Evolutionary conservation across 2,113 vertebrate genomes (phyloP), one percentile per base, ranked within the genome.

Genomic region (Malaclemys terrapin): DNA sequence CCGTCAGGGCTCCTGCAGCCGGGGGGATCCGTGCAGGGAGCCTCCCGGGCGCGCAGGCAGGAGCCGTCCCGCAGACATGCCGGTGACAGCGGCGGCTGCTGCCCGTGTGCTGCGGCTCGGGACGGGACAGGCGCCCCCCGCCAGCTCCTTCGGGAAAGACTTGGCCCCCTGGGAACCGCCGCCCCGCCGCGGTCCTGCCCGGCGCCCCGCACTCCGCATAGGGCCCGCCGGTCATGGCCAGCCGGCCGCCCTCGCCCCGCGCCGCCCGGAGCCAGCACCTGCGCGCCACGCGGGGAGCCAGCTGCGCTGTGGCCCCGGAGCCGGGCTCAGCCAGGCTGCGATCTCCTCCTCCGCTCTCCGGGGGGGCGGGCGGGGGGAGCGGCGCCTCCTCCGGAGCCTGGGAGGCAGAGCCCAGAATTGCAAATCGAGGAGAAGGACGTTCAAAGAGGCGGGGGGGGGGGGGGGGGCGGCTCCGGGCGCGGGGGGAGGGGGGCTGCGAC

Each of bases 1-100:
- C 96, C 87, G 94, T 89, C 95, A 90, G 89, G 94, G 59, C 95
- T 93, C 96, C 96, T 62, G 92, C 96, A 87, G 96, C 76, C 89
- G 50, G 81, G 76, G 79, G 93, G 75, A 59, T 92, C 96, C 94
- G 93, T 90, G 89, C 96, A 85, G 94, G 93, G 96, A 93, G 93
- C 94, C 91, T 91, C 93, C 93, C 90, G 91, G 88, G 88, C 88
- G 88, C 79, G 88, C 57, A 57, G 91, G 83, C 57, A 69, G 93
- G 89, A 8, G 85, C 56, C 27, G 65, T 80, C 95, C 88, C 56
- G 80, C 94, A 17, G 92, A 83, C 94, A 97, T 96, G 94, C 49
- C 89, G 42, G 53, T 8, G 53, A 22, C 17, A 53, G 53, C 53
- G 19, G 53, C 53, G 7, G 29, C 84, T 62, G 65, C 31, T n/a